Conservation (phyloP, 2,113 vertebrate species). For the Caloenas nicobarica region DNA sequence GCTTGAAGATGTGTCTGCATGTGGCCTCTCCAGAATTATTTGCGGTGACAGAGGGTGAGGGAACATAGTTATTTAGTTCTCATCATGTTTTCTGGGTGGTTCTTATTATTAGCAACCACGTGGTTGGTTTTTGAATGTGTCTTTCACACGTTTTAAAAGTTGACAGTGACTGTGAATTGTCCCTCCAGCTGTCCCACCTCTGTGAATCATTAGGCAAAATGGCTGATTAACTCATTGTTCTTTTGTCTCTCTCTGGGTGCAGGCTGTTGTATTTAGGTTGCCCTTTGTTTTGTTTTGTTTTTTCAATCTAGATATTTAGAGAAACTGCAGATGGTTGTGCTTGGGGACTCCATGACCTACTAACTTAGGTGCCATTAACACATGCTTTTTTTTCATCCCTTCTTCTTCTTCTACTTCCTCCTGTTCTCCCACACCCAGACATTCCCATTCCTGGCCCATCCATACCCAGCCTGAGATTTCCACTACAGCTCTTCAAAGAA, state of each 20-base stretch:
- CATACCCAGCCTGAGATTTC: not conserved
- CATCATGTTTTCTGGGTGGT: not conserved
- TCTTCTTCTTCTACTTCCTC: not conserved
- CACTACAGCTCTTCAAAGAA: not conserved
- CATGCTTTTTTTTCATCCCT: not conserved
- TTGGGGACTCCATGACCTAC: not conserved
- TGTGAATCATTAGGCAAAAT: not conserved
- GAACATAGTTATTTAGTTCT: not conserved
- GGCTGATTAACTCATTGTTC: not conserved
- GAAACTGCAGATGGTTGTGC: not conserved
- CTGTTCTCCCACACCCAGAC: not conserved
- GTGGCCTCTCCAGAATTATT: not conserved
- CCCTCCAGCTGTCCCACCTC: not conserved
- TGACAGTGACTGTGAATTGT: not conserved
- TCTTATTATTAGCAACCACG: not conserved
- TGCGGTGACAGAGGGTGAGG: not conserved
- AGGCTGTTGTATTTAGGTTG: not conserved
- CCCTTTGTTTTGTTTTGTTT: not conserved
- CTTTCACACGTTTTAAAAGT: not conserved
- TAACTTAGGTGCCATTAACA: not conserved
- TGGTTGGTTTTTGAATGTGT: not conserved
- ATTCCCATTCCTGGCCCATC: not conserved
- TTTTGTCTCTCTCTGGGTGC: conserved; percentile 1
- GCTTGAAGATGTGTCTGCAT: not conserved
- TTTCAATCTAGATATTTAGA: not conserved